Evolutionary conservation across 2,113 vertebrate genomes (phyloP).

Genomic region (Pogonocichla stellata): DNA sequence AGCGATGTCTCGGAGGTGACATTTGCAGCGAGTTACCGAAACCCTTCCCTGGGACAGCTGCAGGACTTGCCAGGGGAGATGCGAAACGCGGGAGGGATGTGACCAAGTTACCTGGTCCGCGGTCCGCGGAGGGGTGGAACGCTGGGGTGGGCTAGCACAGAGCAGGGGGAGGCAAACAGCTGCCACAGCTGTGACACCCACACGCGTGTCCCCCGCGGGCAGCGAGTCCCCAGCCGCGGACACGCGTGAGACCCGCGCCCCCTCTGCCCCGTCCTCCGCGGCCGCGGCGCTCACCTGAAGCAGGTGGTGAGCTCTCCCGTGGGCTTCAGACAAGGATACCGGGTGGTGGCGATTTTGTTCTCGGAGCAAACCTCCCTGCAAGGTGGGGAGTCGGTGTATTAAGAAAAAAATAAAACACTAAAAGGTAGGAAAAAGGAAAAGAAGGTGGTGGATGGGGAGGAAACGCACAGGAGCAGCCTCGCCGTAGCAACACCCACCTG

Average conservation of each 20-base stretch:
- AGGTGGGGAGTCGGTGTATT: background rate
- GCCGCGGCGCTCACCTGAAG: constrained; percentile 82
- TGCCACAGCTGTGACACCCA: background rate
- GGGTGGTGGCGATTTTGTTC: constrained; percentile 87
- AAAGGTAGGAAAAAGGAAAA: too few relatives aligned
- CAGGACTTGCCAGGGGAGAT: background rate
- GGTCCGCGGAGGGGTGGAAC: rapidly evolving
- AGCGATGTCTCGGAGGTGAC: background rate
- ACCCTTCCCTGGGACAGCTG: background rate
- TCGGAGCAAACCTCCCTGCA: constrained; percentile 88
- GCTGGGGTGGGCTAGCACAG: background rate
- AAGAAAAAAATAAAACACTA: background rate
- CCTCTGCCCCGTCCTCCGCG: background rate
- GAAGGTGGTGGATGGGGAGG: background rate
- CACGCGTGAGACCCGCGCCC: background rate
- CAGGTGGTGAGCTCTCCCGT: constrained; percentile 89
- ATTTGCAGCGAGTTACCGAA: background rate
- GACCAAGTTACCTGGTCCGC: background rate
- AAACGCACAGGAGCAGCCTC: background rate
- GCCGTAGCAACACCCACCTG: constrained; percentile 71
- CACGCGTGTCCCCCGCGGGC: background rate
- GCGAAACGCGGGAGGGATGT: background rate
- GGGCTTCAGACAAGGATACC: constrained; percentile 88
- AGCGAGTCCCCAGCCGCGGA: background rate
- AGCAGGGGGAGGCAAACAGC: background rate